phyloP scores from a whole-genome alignment of 2,797 vertebrate species.

The Chrysocyon brachyurus region DNA sequence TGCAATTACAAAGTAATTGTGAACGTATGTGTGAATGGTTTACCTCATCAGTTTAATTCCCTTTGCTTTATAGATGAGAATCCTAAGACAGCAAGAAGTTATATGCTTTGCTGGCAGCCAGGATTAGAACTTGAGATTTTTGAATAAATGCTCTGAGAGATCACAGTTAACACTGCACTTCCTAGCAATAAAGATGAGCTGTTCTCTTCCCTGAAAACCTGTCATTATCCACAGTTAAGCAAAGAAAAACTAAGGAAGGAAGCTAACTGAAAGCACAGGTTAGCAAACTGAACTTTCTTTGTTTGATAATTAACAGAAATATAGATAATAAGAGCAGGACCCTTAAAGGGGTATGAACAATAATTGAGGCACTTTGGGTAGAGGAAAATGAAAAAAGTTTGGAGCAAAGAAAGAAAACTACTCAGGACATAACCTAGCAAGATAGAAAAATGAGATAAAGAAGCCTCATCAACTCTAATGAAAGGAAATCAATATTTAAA shows the following conservation, averaged over 20 bases:
- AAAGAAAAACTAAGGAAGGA: neutral
- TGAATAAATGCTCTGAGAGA: constrained; percentile 44
- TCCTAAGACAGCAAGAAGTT: constrained; percentile 39
- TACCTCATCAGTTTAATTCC: constrained; percentile 40
- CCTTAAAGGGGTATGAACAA: neutral
- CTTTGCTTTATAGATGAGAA: constrained; percentile 13
- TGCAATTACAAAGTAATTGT: constrained; percentile 38
- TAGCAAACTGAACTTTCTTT: constrained; percentile 35
- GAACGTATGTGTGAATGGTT: constrained; percentile 40
- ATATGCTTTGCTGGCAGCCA: constrained; percentile 17
- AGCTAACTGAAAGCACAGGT: constrained; percentile 7
- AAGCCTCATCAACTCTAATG: constrained; percentile 71
- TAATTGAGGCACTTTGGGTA: constrained; percentile 32
- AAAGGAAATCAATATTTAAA: constrained; percentile 81
- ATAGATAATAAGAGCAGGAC: neutral
- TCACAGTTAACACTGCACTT: neutral
- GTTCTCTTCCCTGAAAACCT: constrained; percentile 36
- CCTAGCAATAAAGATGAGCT: neutral
- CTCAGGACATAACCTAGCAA: constrained; percentile 66
- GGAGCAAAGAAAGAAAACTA: constrained; percentile 50
- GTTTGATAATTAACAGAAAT: constrained; percentile 38
- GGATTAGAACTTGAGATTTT: constrained; percentile 43
- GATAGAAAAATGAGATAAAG: constrained; percentile 73
- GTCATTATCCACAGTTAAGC: neutral
- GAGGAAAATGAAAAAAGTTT: constrained; percentile 67